These are phyloP conservation scores for Xenopus borealis DNA, from an alignment of 2,113 vertebrate species.

Conservation along the genomic window DNA sequence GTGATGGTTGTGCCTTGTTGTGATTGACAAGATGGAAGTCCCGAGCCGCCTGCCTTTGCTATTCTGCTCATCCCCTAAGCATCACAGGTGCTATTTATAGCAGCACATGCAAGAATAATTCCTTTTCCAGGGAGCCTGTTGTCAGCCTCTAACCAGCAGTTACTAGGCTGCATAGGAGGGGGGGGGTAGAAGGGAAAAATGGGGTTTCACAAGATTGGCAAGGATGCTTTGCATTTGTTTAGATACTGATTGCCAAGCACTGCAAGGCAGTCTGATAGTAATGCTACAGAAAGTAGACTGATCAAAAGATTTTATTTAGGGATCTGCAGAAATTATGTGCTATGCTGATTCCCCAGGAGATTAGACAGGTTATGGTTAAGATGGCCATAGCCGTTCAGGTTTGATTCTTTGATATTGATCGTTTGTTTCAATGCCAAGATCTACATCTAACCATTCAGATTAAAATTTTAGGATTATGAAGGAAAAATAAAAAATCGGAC, in stretches of 20 bases:
- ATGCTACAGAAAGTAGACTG: neutral
- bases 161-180: conserved; percentile 21
- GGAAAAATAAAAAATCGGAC: too few species aligned
- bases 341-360: too few species aligned
- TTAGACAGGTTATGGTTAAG: too few species aligned
- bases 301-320: too few species aligned
- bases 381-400: too few species aligned
- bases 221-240: neutral
- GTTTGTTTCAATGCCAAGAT: too few species aligned
- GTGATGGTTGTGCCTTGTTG: neutral
- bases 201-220: neutral
- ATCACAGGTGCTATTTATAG: conserved; percentile 30
- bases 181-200: neutral
- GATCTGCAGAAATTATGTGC: too few species aligned
- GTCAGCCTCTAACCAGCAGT: conserved; percentile 21
- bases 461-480: too few species aligned
- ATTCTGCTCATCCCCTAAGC: conserved; percentile 31
- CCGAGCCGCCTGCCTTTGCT: conserved; percentile 9
- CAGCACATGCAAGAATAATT: conserved; percentile 21
- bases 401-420: too few species aligned
- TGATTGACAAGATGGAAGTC: conserved; percentile 32
- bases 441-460: too few species aligned
- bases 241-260: neutral
- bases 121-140: conserved; percentile 21
- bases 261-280: neutral